Conservation (phyloP, 2,888 invertebrate genomes). For the Leptinotarsa haldemani region DNA sequence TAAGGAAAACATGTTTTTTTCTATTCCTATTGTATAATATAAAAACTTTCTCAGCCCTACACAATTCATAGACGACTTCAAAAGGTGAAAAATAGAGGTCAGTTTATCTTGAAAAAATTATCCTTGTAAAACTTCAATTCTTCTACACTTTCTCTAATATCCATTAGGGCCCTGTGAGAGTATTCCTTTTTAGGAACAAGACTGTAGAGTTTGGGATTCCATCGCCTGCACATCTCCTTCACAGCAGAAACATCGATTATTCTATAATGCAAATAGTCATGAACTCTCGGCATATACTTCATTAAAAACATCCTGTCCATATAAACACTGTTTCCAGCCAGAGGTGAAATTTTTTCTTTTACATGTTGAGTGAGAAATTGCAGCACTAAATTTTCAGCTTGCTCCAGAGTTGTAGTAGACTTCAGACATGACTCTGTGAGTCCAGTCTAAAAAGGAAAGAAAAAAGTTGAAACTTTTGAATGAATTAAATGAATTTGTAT, state of each 20-base stretch:
- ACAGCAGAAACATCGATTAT: conserved; percentile 92
- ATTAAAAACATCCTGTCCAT: conserved; percentile 86
- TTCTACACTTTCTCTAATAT: conserved; percentile 86
- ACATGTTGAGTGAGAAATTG: conserved; percentile 75
- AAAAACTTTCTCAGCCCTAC: no score
- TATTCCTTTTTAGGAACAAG: conserved; percentile 73
- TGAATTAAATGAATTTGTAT: background rate
- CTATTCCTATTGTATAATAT: no score
- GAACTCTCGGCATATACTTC: conserved; percentile 81
- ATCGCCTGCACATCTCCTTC: conserved; percentile 84
- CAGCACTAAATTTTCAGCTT: conserved; percentile 80
- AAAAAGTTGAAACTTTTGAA: conserved; percentile 16
- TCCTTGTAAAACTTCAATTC: conserved; percentile 85
- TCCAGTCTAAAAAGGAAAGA: conserved; percentile 75
- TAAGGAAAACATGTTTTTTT: no score
- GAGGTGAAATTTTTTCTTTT: conserved; percentile 73
- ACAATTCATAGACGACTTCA: no score
- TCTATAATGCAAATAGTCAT: conserved; percentile 76
- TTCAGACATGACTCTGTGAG: conserved; percentile 78
- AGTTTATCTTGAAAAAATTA: conserved; percentile 70
- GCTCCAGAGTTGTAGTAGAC: conserved; percentile 73
- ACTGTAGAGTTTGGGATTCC: conserved; percentile 76
- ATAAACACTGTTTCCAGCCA: conserved; percentile 91
- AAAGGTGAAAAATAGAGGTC: background rate
- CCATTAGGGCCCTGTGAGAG: conserved; percentile 81